Base-by-base conservation (phyloP, 1,140 invertebrate species). In the Drosophila subpulchrella region DNA sequence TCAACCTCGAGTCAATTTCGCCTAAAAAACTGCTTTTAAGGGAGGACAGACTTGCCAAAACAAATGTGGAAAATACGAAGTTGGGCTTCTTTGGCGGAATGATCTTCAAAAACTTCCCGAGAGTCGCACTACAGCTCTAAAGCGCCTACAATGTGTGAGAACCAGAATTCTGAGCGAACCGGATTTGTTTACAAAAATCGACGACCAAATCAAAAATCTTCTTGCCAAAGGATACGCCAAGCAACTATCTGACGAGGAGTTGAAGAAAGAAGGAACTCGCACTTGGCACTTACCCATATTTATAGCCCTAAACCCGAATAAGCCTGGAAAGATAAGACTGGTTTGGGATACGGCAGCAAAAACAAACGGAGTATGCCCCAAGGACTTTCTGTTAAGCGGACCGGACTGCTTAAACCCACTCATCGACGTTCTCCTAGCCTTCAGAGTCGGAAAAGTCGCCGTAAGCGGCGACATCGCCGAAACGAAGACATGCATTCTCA, bases 321-420 rank as follows among this genome's bases (percentile, higher is more conserved):
- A 42, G 24, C 24, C 38, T 30, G 38, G 24, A 7, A 56, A 41
- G 30, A 27, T 30, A n/a, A 15, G 38, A 10, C 27, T 42, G 6
- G 20, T 27, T n/a, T 41, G 36, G 54, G 38, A 57, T n/a, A 24
- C 39, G 55, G 55, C n/a, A 15, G 55, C 55, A 27, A 57, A 57
- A 24, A 42, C 55, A n/a, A 42, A 42, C 30, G 55, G 24, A 12
- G 17, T 57, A 30, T 42, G 10, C 38, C 13, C 42, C 24, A 42
- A 30, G 10, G 39, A 39, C n/a, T 5, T 42, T 24, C 6, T 57
- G 54, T n/a, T 57, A 24, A 42, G 24, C 24, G 20, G 38, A 30
- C 38, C 39, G 8, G 38, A 17, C 39, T 30, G 39, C 3, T 41
- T 42, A 5, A 42, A 39, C 20, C 38, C 20, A 15, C 27, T 42